Evolutionary conservation across 2,797 vertebrate genomes (phyloP).

Genomic region (Tympanoctomys barrerae): DNA sequence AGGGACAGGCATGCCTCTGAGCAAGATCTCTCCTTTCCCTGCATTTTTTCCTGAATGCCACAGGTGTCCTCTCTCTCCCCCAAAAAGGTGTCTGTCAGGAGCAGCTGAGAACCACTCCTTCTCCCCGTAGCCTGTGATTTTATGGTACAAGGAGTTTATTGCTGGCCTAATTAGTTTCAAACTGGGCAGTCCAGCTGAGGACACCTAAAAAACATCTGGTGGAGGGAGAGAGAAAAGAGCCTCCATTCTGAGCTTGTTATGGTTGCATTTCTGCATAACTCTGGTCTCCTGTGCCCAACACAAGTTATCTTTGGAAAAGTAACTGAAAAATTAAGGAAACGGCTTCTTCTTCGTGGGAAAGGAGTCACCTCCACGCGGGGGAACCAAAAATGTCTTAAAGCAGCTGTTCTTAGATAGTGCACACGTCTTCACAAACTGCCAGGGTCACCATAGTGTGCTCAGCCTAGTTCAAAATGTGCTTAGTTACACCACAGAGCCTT

Average conservation of each 20-base stretch:
- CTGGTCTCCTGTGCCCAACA: conserved; percentile 70
- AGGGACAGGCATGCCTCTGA: background rate
- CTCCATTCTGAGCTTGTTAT: conserved; percentile 73
- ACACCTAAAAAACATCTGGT: conserved; percentile 85
- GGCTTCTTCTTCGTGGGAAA: conserved; percentile 78
- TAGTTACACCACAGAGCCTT: background rate
- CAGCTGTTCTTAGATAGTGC: conserved; percentile 6
- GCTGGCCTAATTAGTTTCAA: conserved; percentile 87
- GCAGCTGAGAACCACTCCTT: conserved; percentile 77
- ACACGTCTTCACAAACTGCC: background rate
- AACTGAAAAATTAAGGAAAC: conserved; percentile 84
- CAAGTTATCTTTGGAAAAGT: conserved; percentile 86
- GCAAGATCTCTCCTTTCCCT: background rate
- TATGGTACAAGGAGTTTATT: conserved; percentile 87
- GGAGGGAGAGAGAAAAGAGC: background rate
- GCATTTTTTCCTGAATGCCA: conserved; percentile 7
- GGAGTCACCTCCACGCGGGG: conserved; percentile 55
- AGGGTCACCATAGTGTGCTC: background rate
- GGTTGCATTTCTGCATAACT: conserved; percentile 81
- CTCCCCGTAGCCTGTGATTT: conserved; percentile 83
- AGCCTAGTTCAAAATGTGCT: conserved; percentile 23
- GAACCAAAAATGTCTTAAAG: conserved; percentile 60
- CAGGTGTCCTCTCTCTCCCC: background rate
- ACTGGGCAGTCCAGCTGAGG: conserved; percentile 84
- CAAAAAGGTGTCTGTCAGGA: conserved; percentile 59